Base-by-base conservation (phyloP, 2,888 invertebrate genomes). In the Tetragonisca angustula region DNA sequence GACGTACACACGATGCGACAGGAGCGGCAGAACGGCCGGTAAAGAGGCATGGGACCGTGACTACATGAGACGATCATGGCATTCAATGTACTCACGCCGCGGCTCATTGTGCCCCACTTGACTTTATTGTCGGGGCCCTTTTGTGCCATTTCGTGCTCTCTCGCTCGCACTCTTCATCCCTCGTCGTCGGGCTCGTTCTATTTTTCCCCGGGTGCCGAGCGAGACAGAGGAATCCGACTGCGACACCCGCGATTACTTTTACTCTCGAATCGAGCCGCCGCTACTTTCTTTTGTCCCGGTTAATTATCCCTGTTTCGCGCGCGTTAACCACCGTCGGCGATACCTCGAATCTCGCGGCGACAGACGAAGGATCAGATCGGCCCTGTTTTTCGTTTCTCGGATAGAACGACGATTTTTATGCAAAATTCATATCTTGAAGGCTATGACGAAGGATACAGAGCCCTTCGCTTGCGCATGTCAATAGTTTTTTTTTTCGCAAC, bases 91-190 rank as follows among this genome's bases (percentile, higher is more conserved):
- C 92, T 92, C 92, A 91, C 90, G 91, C 92, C 91, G 92, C 90
- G 91, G 89, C 91, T 93, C 92, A 94, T 94, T 94, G 94, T 93
- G 90, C 91, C 93, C 93, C 94, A 94, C 94, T 94, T 94, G 94
- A 94, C 93, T 92, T 92, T 93, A 93, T 94, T 93, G 93, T 92
- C 92, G 91, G 92, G 91, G 91, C 86, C 88, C 87, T 89, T 87
- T 83, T 83, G 86, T 88, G 79, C 87, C 77, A 79, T 74, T 79
- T 80, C 80, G 87, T 86, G 88, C 89, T 88, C 86, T 90, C 88
- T 85, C 72, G 74, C 79, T 90, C 87, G 84, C 88, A 87, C 89
- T 74, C 84, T 76, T 82, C 85, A 75, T 81, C 43, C 68, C 83
- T 62, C 76, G n/a, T 81, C 56, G 13, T 70, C 67, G 52, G 32